These are phyloP conservation scores for Microtus ochrogaster DNA, from an alignment of 2,113 vertebrate genomes.

Conservation along the genomic window DNA sequence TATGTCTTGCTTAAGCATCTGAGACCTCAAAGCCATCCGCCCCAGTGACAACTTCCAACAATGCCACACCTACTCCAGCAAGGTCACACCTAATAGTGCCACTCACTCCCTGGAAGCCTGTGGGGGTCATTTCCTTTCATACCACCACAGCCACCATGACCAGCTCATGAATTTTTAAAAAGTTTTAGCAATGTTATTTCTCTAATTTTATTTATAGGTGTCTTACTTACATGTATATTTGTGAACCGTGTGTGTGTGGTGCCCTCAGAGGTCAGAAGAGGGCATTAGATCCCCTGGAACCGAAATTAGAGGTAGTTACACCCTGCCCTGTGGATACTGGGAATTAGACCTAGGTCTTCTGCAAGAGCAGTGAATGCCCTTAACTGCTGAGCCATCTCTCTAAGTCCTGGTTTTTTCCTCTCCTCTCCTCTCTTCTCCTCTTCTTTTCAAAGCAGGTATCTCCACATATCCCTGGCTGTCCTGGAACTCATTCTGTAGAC, in stretches of 20 bases:
- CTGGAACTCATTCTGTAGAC: not conserved
- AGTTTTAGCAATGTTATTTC: not conserved
- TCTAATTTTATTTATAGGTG: not conserved
- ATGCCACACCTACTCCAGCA: not conserved
- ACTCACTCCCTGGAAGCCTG: not conserved
- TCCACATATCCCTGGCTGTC: not conserved
- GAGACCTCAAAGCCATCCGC: not conserved
- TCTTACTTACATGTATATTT: not conserved
- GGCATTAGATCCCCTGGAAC: not conserved
- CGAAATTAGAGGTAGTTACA: not conserved
- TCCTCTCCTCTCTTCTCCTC: not conserved
- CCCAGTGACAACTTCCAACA: not conserved
- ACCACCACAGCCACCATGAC: not conserved
- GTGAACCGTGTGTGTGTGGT: not conserved
- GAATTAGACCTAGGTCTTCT: not conserved
- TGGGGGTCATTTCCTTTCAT: not conserved
- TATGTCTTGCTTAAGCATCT: not conserved
- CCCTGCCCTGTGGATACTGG: not conserved
- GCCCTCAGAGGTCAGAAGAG: not conserved
- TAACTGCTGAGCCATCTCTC: not conserved
- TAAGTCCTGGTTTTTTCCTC: not conserved
- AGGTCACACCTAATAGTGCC: not conserved
- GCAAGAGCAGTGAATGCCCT: not conserved
- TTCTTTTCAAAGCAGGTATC: not conserved
- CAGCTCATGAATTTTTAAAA: not conserved